These are phyloP conservation scores for Xanthia togata DNA, from an alignment of 2,888 invertebrate species.

Conservation along the genomic window DNA sequence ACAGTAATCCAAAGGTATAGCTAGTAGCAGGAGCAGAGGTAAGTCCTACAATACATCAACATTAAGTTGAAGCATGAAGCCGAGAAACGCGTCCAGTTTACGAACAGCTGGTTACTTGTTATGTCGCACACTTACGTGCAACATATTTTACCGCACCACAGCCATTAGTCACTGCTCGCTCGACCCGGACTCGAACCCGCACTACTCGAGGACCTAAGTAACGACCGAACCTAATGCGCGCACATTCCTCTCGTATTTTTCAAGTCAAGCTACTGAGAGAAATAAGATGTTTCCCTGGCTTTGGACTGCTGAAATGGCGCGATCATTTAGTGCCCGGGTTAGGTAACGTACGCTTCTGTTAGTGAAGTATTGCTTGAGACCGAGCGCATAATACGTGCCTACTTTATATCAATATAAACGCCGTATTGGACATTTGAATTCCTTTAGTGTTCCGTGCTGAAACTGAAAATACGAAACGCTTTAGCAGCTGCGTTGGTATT, in stretches of 20 bases:
- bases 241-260: conserved; percentile 82
- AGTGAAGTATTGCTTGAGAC: conserved; percentile 61
- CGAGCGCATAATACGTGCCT: conserved; percentile 61
- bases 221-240: conserved; percentile 82
- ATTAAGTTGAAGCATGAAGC: conserved; percentile 52
- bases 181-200: conserved; percentile 75
- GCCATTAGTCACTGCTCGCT: conserved; percentile 79
- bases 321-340: conserved; percentile 69
- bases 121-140: conserved; percentile 76
- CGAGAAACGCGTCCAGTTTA: conserved; percentile 67
- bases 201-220: conserved; percentile 76
- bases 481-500: conserved; percentile 6
- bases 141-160: conserved; percentile 78
- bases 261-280: conserved; percentile 77
- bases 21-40: not conserved
- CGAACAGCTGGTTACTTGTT: conserved; percentile 72
- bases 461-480: conserved; percentile 23
- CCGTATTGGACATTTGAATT: conserved; percentile 56
- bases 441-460: conserved; percentile 24
- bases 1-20: not conserved
- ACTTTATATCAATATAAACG: conserved; percentile 63
- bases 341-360: conserved; percentile 61
- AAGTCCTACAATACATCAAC: conserved; percentile 41
- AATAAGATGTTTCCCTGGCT: conserved; percentile 74
- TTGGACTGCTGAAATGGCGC: conserved; percentile 69